These are phyloP conservation scores for Sminthopsis crassicaudata DNA, from an alignment of 2,113 vertebrate genomes.

Conservation along the genomic window DNA sequence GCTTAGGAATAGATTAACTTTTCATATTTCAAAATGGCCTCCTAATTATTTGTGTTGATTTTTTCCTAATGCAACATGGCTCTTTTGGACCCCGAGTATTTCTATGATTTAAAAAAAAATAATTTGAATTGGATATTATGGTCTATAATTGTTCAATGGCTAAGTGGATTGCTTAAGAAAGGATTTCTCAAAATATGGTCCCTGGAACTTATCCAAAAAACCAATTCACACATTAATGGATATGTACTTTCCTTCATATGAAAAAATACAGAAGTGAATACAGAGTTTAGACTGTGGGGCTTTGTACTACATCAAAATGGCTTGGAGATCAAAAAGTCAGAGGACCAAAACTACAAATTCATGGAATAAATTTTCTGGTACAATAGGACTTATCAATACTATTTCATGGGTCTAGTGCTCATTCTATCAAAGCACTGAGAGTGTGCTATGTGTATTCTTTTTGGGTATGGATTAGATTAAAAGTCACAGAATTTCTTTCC, in stretches of 20 bases:
- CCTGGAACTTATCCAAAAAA: not conserved
- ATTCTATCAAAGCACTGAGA: not conserved
- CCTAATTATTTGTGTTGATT: not conserved
- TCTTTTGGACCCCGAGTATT: not conserved
- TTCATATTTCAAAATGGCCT: not conserved
- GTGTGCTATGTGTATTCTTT: not conserved
- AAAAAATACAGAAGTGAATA: not conserved
- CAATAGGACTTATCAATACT: not conserved
- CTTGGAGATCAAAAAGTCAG: not conserved
- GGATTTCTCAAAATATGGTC: conserved; percentile 6
- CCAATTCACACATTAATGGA: not conserved
- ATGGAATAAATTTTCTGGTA: not conserved
- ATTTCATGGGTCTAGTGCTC: not conserved
- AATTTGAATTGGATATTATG: not conserved
- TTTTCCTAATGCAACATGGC: not conserved
- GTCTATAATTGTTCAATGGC: not conserved
- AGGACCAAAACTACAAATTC: not conserved
- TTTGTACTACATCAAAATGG: not conserved
- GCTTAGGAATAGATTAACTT: conserved; percentile 22
- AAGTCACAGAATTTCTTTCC: not conserved
- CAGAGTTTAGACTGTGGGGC: not conserved
- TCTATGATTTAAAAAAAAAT: not conserved
- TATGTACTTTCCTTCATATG: not conserved
- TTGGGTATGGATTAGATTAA: not conserved
- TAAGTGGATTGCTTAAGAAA: not conserved